phyloP scores from a whole-genome alignment of 2,888 invertebrate species.

The Alloscopus bannaensis region DNA sequence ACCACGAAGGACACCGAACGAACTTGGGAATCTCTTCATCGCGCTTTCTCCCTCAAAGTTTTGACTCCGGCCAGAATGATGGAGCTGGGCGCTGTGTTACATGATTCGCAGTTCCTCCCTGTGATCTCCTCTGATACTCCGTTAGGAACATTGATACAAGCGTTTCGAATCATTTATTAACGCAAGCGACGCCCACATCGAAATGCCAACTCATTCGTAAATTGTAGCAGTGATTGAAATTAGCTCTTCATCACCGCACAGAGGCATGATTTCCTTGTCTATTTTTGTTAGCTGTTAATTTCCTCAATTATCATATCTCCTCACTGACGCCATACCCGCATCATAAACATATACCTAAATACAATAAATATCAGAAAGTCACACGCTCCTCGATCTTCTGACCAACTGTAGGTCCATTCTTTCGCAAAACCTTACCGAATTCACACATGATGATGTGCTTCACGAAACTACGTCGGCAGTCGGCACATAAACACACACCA shows the following conservation, averaged over 20 bases:
- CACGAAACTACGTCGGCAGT: background rate
- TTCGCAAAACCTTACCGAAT: background rate
- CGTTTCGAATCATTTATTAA: background rate
- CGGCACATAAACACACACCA: background rate
- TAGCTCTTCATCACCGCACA: too few relatives aligned
- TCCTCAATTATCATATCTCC: too few relatives aligned
- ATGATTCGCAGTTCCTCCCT: too few relatives aligned
- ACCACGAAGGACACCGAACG: constrained; percentile 23
- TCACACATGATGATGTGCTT: background rate
- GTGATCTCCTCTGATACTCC: background rate
- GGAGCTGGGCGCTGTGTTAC: too few relatives aligned
- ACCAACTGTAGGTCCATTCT: background rate
- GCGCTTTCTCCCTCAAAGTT: background rate
- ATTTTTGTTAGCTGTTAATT: too few relatives aligned
- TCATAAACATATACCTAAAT: too few relatives aligned
- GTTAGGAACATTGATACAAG: background rate
- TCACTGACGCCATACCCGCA: too few relatives aligned
- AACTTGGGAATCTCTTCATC: background rate
- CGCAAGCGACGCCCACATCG: background rate
- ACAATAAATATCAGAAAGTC: background rate
- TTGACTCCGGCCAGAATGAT: background rate
- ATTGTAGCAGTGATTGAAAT: background rate
- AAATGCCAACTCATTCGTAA: background rate
- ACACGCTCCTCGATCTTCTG: background rate
- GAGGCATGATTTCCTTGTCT: too few relatives aligned